Evolutionary conservation across 2,113 vertebrate species (phyloP), one percentile per base, ranked within the genome.

Genomic region (Telmatochromis sp.): DNA sequence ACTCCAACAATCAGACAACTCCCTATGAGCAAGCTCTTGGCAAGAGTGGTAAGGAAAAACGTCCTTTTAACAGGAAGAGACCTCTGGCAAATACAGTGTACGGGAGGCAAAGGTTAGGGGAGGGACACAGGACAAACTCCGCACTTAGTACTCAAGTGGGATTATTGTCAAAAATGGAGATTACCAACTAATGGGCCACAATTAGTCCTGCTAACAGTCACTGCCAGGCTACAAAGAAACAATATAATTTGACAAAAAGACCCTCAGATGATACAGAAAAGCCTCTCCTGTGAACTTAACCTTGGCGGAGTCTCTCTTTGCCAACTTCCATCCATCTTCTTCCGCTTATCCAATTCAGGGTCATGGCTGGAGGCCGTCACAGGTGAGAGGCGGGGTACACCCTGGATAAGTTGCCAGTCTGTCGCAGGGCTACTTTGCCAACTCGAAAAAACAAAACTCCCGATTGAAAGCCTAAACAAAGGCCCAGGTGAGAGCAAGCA

Each of bases 81-180:
- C 60, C 60, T 35, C 17, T 65, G 35, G n/a, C 35, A 70, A 42
- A 70, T 42, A 42, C 0, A 45, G 13, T 0, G 0, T 17, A 15
- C 9, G 21, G 7, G 65, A 42, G 21, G 37, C 37, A 45, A 42
- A 42, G 21, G 37, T 73, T 23, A 73, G 13, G n/a, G n/a, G 7
- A 70, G 37, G n/a, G 13, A 70, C n/a, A 42, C 37, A 3, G 65
- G 21, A 26, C 37, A 73, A 73, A 73, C 65, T 42, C 65, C 15
- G 13, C n/a, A 70, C n/a, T 23, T 23, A 42, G 65, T 23, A 70
- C n/a, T 63, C 11, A 55, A 7, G 42, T 68, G 45, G 28, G 10
- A 73, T 28, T 53, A 45, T 14, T 68, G 15, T 35, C 6, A 33
- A n/a, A 82, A 63, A 47, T 42, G 37, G 35, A 81, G 33, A 54